These are phyloP conservation scores for Neoniphon sammara DNA, from an alignment of 2,797 vertebrate genomes.

Conservation along the genomic window DNA sequence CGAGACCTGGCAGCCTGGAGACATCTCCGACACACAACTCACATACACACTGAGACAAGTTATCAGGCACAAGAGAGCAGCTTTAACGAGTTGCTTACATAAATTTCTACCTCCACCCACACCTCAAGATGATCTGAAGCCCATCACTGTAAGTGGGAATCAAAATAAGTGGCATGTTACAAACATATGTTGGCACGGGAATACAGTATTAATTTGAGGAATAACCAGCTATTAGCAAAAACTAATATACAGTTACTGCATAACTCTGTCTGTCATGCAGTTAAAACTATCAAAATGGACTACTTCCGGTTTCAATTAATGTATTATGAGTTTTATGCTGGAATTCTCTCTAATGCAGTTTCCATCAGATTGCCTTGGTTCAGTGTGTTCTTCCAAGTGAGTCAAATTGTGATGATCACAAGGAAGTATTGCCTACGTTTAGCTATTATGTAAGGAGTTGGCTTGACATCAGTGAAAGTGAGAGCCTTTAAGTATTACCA, in stretches of 20 bases:
- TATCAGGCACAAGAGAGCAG: slow-evolving; percentile 32
- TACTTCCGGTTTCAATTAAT: neutral
- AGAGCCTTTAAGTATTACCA: neutral
- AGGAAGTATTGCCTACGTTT: neutral
- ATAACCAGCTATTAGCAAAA: slow-evolving; percentile 1
- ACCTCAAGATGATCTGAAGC: slow-evolving; percentile 43
- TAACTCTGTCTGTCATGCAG: neutral
- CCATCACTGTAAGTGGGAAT: neutral
- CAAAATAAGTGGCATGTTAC: neutral
- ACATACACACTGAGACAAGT: slow-evolving; percentile 20
- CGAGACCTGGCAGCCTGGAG: slow-evolving; percentile 26
- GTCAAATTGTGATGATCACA: neutral
- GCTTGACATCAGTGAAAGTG: slow-evolving; percentile 26
- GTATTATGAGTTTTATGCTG: neutral
- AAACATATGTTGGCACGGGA: neutral
- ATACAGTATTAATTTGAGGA: too few relatives aligned
- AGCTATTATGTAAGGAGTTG: slow-evolving; percentile 16
- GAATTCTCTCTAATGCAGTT: neutral
- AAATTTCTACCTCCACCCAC: slow-evolving; percentile 46
- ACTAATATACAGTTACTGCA: neutral
- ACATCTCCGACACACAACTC: slow-evolving; percentile 29
- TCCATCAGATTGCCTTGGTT: neutral
- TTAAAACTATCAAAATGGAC: neutral
- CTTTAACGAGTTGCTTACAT: slow-evolving; percentile 20
- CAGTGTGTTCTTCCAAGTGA: neutral